Conservation (phyloP, 2,113 vertebrate genomes). For the Macquaria ambigua region DNA sequence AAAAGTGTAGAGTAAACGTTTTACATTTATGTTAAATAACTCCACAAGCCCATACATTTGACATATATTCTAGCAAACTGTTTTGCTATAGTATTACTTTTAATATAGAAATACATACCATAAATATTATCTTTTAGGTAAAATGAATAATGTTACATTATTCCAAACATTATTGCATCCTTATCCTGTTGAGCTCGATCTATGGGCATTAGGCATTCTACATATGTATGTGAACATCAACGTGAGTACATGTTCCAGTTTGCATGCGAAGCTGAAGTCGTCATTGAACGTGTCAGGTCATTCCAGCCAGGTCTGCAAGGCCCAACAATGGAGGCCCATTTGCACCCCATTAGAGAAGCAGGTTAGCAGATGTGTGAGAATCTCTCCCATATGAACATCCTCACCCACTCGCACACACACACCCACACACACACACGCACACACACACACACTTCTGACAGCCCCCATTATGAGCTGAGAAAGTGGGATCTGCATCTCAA, state of each 20-base stretch:
- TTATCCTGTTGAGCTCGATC: background rate
- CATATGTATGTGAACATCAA: slow-evolving; percentile 29
- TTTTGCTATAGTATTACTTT: background rate
- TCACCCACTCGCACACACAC: slow-evolving; percentile 59
- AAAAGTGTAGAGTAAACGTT: background rate
- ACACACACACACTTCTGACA: slow-evolving; percentile 60
- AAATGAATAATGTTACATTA: background rate
- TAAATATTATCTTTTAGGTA: background rate
- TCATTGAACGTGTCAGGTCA: slow-evolving; percentile 48
- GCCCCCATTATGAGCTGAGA: slow-evolving; percentile 70
- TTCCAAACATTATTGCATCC: too few relatives aligned
- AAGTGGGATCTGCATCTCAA: slow-evolving; percentile 83
- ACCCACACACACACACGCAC: slow-evolving; percentile 46
- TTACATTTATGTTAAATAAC: background rate
- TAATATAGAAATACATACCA: background rate
- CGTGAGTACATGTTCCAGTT: slow-evolving; percentile 29
- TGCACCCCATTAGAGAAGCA: slow-evolving; percentile 71
- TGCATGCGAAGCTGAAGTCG: slow-evolving; percentile 39
- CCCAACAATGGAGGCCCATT: slow-evolving; percentile 65
- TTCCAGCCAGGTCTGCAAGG: slow-evolving; percentile 45
- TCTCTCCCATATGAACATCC: slow-evolving; percentile 45
- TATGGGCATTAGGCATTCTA: slow-evolving; percentile 18
- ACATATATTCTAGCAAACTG: background rate
- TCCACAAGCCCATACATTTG: background rate
- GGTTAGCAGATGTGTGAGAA: slow-evolving; percentile 81